phyloP scores from a whole-genome alignment of 2,888 invertebrate species.

The Listrodromus nycthemerus region DNA sequence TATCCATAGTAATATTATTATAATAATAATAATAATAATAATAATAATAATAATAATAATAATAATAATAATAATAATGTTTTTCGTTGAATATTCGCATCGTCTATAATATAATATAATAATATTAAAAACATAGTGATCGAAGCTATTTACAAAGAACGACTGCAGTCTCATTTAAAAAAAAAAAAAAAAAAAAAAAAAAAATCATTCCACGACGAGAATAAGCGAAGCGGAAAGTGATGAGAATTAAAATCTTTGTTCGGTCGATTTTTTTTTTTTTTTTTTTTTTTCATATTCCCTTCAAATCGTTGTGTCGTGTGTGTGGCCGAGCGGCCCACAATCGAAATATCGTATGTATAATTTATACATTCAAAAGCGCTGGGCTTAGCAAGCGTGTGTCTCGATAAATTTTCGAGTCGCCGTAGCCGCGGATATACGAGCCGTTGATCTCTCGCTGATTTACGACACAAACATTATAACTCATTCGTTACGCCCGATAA shows the following conservation, averaged over 20 bases:
- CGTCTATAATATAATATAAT: constrained; percentile 76
- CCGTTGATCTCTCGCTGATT: constrained; percentile 60
- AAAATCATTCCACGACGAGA: constrained; percentile 54
- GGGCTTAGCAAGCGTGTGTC: constrained; percentile 69
- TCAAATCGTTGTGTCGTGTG: constrained; percentile 39
- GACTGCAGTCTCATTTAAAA: constrained; percentile 80
- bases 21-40: constrained; percentile 67
- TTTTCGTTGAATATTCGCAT: constrained; percentile 70
- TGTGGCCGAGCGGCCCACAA: constrained; percentile 49
- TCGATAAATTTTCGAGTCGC: constrained; percentile 70
- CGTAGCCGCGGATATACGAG: constrained; percentile 64
- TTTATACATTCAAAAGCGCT: constrained; percentile 54
- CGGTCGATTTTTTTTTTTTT: constrained; percentile 22
- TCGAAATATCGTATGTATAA: constrained; percentile 67
- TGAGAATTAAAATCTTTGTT: constrained; percentile 17
- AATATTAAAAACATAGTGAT: constrained; percentile 75
- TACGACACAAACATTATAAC: constrained; percentile 53
- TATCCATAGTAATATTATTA: constrained; percentile 75
- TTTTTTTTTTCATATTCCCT: constrained; percentile 16
- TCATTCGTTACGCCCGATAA: constrained; percentile 56
- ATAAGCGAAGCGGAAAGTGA: constrained; percentile 34
- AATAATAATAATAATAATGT: constrained; percentile 69
- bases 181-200: constrained; percentile 39
- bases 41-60: constrained; percentile 63
- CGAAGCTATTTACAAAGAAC: constrained; percentile 83